Percentiles rank a stretch among this genome's conserved stretches.
Evolutionary conservation across 2,888 invertebrate species (phyloP).

Genomic region (Lithosia quadra): DNA sequence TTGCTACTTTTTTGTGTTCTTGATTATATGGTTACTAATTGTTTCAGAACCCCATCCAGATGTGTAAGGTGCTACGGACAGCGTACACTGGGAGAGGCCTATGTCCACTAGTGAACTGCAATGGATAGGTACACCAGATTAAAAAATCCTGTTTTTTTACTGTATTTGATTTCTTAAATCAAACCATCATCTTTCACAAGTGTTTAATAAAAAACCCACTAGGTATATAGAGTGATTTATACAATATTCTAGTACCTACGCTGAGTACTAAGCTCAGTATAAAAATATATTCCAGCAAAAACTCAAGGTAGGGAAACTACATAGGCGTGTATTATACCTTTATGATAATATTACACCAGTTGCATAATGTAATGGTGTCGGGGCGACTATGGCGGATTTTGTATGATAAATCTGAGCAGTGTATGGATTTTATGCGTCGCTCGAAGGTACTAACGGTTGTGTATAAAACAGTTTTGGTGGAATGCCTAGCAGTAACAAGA

Average conservation of each 20-base stretch:
- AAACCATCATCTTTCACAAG: neutral
- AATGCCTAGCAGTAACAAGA: neutral
- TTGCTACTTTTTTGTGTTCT: neutral
- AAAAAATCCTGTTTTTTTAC: too few species aligned
- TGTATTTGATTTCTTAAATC: neutral
- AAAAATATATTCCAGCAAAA: slow-evolving; percentile 28
- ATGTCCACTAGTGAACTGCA: too few species aligned
- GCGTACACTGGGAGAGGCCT: too few species aligned
- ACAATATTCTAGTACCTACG: slow-evolving; percentile 12
- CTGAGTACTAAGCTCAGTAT: slow-evolving; percentile 21
- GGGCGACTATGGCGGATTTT: slow-evolving; percentile 69
- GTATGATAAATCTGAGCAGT: slow-evolving; percentile 69
- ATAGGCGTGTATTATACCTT: slow-evolving; percentile 67
- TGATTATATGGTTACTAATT: too few species aligned
- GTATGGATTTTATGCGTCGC: slow-evolving; percentile 66
- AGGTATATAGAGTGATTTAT: neutral
- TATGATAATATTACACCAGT: slow-evolving; percentile 80
- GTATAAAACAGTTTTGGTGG: slow-evolving; percentile 28
- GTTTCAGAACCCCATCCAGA: too few species aligned
- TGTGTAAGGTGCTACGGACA: too few species aligned
- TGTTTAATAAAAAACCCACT: neutral
- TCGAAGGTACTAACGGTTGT: slow-evolving; percentile 46
- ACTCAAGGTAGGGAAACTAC: slow-evolving; percentile 49
- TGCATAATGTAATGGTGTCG: slow-evolving; percentile 82
- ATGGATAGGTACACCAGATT: too few species aligned